Conservation (phyloP, 2,888 invertebrate species). For the Agonopterix arenella region DNA sequence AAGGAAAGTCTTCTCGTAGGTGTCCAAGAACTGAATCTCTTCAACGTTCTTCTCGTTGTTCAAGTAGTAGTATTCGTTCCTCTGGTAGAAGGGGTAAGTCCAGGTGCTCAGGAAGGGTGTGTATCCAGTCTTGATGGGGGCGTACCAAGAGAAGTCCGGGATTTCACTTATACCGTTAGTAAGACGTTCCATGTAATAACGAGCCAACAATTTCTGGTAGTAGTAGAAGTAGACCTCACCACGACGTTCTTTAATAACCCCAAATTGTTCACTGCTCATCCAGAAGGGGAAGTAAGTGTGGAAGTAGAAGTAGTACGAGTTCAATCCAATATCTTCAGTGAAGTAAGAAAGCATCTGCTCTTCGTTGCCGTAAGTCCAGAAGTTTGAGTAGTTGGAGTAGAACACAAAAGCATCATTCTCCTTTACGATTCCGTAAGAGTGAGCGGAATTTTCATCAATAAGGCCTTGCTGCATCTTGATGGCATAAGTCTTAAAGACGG, state of each 20-base stretch:
- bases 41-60: conserved; percentile 66
- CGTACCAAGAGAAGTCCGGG: conserved; percentile 78
- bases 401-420: conserved; percentile 62
- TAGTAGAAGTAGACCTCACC: conserved; percentile 81
- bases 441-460: conserved; percentile 75
- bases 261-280: conserved; percentile 53
- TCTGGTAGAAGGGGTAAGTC: conserved; percentile 71
- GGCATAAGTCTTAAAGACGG: conserved; percentile 63
- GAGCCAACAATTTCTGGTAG: conserved; percentile 81
- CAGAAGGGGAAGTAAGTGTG: conserved; percentile 80
- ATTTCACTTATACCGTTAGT: conserved; percentile 79
- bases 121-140: conserved; percentile 66
- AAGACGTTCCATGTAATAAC: conserved; percentile 83
- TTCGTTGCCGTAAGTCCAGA: conserved; percentile 63
- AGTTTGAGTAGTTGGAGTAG: conserved; percentile 77
- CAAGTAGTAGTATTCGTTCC: conserved; percentile 78
- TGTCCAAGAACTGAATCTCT: conserved; percentile 71
- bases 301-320: conserved; percentile 81
- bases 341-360: conserved; percentile 81
- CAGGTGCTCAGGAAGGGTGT: conserved; percentile 29
- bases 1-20: conserved; percentile 74
- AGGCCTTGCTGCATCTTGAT: conserved; percentile 75
- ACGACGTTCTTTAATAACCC: conserved; percentile 55
- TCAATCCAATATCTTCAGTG: conserved; percentile 83
- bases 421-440: conserved; percentile 58